Evolutionary conservation across 2,797 vertebrate genomes (phyloP).

Genomic region (Mus spretus): DNA sequence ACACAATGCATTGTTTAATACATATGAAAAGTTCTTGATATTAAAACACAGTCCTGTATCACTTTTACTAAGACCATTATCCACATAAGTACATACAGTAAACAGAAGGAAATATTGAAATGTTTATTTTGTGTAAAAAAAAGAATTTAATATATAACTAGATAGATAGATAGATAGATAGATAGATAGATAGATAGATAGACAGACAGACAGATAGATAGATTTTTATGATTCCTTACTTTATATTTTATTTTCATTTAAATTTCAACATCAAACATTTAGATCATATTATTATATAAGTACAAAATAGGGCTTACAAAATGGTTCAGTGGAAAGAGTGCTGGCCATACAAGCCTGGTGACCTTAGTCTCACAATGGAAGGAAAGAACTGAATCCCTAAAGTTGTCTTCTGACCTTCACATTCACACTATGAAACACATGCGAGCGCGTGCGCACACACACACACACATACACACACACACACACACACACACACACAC

Average conservation of each 20-base stretch:
- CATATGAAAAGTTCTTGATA: not conserved
- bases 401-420: not conserved
- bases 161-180: not conserved
- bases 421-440: not conserved
- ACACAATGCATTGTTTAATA: not conserved
- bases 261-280: conserved; percentile 20
- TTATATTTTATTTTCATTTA: conserved; percentile 14
- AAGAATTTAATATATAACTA: not conserved
- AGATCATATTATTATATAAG: not conserved
- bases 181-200: too few relatives aligned
- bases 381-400: not conserved
- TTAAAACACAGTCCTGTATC: not conserved
- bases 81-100: not conserved
- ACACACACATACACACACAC: too few relatives aligned
- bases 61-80: not conserved
- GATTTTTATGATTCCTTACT: not conserved
- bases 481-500: not conserved
- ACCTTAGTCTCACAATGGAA: not conserved
- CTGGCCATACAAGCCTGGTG: not conserved
- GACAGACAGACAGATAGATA: not conserved
- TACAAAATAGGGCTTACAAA: not conserved
- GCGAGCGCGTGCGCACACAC: not conserved
- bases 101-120: conserved; percentile 35
- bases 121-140: not conserved
- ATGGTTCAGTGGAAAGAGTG: not conserved